Evolutionary conservation across 2,888 invertebrate species (phyloP).

Genomic region (Trimorus sp.): DNA sequence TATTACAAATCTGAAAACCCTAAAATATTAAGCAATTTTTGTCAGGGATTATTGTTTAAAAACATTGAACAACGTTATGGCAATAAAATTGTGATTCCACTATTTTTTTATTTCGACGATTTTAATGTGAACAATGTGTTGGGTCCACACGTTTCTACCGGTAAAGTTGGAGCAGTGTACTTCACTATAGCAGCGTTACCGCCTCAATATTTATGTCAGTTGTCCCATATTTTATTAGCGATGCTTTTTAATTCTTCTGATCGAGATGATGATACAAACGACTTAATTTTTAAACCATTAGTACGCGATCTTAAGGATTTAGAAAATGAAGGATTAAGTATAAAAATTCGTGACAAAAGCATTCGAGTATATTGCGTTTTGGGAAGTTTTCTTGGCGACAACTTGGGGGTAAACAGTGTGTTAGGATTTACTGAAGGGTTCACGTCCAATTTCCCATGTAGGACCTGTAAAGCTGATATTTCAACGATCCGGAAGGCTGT

Average conservation of each 20-base stretch:
- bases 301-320: constrained; percentile 35
- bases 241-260: constrained; percentile 41
- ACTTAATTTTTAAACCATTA: constrained; percentile 26
- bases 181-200: constrained; percentile 40
- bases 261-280: constrained; percentile 31
- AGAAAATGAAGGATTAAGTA: constrained; percentile 26
- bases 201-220: constrained; percentile 14
- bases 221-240: constrained; percentile 41
- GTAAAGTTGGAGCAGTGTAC: constrained; percentile 59
- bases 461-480: not conserved
- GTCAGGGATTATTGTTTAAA: constrained; percentile 46
- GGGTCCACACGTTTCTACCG: constrained; percentile 38
- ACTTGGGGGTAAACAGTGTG: constrained; percentile 57
- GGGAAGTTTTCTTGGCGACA: constrained; percentile 58
- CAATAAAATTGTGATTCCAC: constrained; percentile 50
- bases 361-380: constrained; percentile 43
- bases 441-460: not conserved
- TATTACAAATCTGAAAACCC: not conserved
- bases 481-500: not conserved
- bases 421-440: constrained; percentile 4
- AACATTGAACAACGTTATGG: constrained; percentile 27
- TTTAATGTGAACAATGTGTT: constrained; percentile 53
- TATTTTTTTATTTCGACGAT: constrained; percentile 65
- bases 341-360: constrained; percentile 14
- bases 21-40: constrained; percentile 32